Percentiles rank a stretch among this genome's conserved stretches.
phyloP scores from a whole-genome alignment of 1,140 invertebrate genomes.

The Drosophila dunni region DNA sequence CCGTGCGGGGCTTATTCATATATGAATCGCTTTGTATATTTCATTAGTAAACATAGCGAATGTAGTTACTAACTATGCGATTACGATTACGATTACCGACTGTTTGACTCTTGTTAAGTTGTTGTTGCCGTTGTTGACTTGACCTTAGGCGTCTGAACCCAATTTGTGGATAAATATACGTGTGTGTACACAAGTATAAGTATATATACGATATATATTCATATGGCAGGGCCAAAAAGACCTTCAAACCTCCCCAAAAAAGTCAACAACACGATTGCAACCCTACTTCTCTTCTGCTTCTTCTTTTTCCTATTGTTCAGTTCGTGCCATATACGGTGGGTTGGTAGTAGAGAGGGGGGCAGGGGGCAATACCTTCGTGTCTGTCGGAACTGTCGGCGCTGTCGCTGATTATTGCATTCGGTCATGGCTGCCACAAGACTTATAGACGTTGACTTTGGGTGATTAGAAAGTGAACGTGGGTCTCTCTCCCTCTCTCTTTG shows the following conservation, averaged over 20 bases:
- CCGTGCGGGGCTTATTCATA: conserved; percentile 26
- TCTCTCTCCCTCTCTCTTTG: neutral
- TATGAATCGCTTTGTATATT: conserved; percentile 64
- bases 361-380: conserved; percentile 61
- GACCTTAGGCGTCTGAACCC: conserved; percentile 79
- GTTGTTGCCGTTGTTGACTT: conserved; percentile 51
- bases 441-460: conserved; percentile 45
- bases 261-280: conserved; percentile 60
- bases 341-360: no score
- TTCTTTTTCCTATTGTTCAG: neutral
- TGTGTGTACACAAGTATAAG: conserved; percentile 16
- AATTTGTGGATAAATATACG: conserved; percentile 66
- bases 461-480: conserved; percentile 76
- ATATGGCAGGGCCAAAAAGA: conserved; percentile 45
- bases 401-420: conserved; percentile 74
- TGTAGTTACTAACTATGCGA: conserved; percentile 79
- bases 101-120: conserved; percentile 35
- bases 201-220: conserved; percentile 21
- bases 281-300: neutral
- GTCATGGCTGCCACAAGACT: conserved; percentile 65
- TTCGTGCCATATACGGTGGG: conserved; percentile 24
- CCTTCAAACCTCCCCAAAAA: conserved; percentile 69
- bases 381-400: conserved; percentile 33
- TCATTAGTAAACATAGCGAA: conserved; percentile 73
- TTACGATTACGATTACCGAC: conserved; percentile 58